Base-by-base conservation (phyloP, 2,888 invertebrate genomes). In the Acheta domesticus region DNA sequence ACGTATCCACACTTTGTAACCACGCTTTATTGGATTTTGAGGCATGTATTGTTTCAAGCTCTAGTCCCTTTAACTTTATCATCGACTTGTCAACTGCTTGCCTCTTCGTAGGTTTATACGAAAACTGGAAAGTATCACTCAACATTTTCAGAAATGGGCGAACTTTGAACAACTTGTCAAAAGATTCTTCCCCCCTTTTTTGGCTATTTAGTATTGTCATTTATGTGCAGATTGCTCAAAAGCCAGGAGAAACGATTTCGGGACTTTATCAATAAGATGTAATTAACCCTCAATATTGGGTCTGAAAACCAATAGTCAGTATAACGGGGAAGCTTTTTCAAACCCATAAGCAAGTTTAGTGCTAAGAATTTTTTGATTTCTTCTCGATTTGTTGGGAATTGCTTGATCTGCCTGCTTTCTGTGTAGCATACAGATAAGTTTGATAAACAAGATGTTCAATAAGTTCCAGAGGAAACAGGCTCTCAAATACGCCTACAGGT, bases 1-100 rank as follows among this genome's bases (percentile, higher is more conserved):
- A n/a, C 82, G 75, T 73, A 83, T 79, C 84, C 83, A 85, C 49
- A 84, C 36, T 82, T 84, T 84, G 77, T 83, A 85, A 12, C 83
- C 84, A n/a, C 36, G 83, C 48, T 79, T 84, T 84, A 50, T 83
- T 83, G 5, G 84, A 83, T 76, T 84, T 85, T 80, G 83, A 11
- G 83, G 83, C 81, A 83, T 80, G 79, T 83, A 84, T 77, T 84
- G 83, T 77, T 83, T 83, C 49, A 84, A 77, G 16, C 80, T 79
- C 78, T 80, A 79, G 78, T 16, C 83, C 84, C 77, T 84, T 84
- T 79, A 84, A 84, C 77, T 82, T 81, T n/a, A 84, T 83, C n/a
- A n/a, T n/a, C 83, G 83, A 83, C 80, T 84, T 83, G 75, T 81
- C 81, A 8, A 81, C 74, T 21, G 81, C 75, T 21, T 23, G 76